phyloP scores from a whole-genome alignment of 2,888 invertebrate species.

The Allolobophora icterica region DNA sequence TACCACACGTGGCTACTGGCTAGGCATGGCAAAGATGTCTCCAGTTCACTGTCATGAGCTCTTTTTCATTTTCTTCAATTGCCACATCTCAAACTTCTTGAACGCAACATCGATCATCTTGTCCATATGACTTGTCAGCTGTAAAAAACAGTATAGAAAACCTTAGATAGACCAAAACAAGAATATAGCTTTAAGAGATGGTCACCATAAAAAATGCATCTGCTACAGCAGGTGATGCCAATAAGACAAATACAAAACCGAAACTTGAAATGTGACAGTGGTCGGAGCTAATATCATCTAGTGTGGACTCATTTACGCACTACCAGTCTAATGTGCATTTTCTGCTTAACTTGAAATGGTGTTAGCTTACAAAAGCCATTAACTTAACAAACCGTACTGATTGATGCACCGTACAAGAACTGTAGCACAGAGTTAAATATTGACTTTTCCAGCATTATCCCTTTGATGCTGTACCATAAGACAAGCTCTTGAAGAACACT shows the following conservation, averaged over 20 bases:
- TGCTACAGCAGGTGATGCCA: background rate
- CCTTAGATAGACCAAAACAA: background rate
- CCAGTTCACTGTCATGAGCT: conserved; percentile 33
- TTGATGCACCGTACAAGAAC: too few relatives aligned
- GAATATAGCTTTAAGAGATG: background rate
- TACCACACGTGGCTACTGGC: background rate
- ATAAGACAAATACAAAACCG: background rate
- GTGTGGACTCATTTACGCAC: too few relatives aligned
- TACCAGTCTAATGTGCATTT: too few relatives aligned
- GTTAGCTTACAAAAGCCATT: too few relatives aligned
- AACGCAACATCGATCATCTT: conserved; percentile 85
- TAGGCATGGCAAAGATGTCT: background rate
- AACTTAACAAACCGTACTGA: too few relatives aligned
- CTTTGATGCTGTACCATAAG: too few relatives aligned
- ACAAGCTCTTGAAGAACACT: too few relatives aligned
- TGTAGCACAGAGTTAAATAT: too few relatives aligned
- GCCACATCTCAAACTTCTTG: conserved; percentile 85
- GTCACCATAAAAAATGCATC: background rate
- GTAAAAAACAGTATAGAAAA: conserved; percentile 46
- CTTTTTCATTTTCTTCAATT: conserved; percentile 61
- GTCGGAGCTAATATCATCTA: background rate
- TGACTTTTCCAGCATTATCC: too few relatives aligned
- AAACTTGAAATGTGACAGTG: background rate
- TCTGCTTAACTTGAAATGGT: too few relatives aligned
- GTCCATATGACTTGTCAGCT: conserved; percentile 76